These are phyloP conservation scores for Musca domestica DNA, from an alignment of 1,140 invertebrate genomes.

Conservation along the genomic window DNA sequence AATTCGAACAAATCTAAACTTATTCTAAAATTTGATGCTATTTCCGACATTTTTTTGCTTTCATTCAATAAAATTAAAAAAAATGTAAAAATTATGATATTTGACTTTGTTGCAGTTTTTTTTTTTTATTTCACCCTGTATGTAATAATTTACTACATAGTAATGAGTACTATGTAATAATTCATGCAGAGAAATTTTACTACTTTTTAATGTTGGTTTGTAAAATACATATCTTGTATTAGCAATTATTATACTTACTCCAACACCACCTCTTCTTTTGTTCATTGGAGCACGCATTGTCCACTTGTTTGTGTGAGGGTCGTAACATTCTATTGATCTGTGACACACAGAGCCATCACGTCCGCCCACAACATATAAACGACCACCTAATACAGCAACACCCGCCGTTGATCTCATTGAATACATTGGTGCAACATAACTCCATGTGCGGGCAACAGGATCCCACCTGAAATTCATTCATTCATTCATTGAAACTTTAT, in stretches of 20 bases:
- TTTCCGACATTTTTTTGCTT: no score
- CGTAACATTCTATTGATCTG: constrained; percentile 88
- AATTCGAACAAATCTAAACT: no score
- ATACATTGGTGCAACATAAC: constrained; percentile 82
- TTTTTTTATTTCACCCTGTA: no score
- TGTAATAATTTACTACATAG: no score
- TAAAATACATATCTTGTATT: no score
- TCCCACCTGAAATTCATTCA: constrained; percentile 67
- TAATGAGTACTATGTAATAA: no score
- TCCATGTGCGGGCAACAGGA: constrained; percentile 80
- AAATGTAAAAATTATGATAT: no score
- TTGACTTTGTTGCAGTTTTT: no score
- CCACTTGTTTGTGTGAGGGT: constrained; percentile 90
- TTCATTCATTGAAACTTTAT: neutral
- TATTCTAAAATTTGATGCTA: no score
- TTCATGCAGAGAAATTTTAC: no score
- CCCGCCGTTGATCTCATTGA: constrained; percentile 84
- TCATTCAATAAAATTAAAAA: no score
- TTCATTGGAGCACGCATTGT: constrained; percentile 85
- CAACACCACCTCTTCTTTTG: constrained; percentile 83
- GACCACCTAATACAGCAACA: constrained; percentile 80
- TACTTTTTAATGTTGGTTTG: constrained; percentile 1
- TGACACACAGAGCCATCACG: constrained; percentile 89
- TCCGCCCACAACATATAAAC: constrained; percentile 89
- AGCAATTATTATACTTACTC: constrained; percentile 52